phyloP scores from a whole-genome alignment of 2,888 invertebrate species.

The Crepidodera aurea region DNA sequence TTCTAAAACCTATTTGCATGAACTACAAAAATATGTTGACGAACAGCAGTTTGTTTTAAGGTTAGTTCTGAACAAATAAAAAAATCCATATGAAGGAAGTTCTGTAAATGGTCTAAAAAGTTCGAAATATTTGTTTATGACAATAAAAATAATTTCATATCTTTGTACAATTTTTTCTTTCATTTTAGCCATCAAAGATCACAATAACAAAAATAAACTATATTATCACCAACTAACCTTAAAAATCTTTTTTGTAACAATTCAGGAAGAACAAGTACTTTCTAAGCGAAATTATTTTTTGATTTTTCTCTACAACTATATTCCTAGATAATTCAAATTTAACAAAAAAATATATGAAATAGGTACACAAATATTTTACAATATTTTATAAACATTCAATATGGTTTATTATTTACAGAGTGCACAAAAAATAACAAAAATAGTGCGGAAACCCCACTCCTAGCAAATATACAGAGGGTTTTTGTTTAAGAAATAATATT shows the following conservation, averaged over 20 bases:
- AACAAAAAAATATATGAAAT: not conserved
- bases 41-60: no score
- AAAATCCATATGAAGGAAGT: no score
- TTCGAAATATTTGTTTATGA: no score
- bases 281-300: constrained; percentile 3
- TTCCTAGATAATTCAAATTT: not conserved
- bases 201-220: no score
- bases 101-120: no score
- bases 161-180: no score
- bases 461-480: not conserved
- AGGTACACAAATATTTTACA: constrained; percentile 15
- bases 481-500: not conserved
- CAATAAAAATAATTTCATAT: no score
- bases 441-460: not conserved
- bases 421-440: constrained; percentile 11
- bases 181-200: no score
- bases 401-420: constrained; percentile 14
- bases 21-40: no score
- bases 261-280: constrained; percentile 5
- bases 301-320: not conserved
- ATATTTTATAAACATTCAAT: constrained; percentile 18
- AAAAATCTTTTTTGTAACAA: not conserved
- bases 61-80: no score
- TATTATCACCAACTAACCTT: not conserved
- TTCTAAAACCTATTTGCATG: no score